phyloP scores from a whole-genome alignment of 2,797 vertebrate species.

The Chiloscyllium punctatum region DNA sequence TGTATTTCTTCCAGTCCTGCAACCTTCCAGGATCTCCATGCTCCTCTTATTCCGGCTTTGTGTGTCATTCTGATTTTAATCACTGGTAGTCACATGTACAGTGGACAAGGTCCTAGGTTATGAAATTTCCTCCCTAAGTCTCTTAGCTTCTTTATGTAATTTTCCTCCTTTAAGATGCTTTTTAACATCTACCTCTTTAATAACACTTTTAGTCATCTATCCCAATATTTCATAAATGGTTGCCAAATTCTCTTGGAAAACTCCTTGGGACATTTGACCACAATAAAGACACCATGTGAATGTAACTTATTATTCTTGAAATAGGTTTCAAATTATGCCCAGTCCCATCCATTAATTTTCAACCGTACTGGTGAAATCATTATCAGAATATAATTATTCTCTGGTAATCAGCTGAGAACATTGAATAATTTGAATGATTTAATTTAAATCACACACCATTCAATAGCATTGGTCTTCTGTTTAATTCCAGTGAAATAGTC shows the following conservation, averaged over 20 bases:
- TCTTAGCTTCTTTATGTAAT: not conserved
- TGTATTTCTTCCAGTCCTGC: too few relatives aligned
- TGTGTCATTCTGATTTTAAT: not conserved
- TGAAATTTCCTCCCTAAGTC: not conserved
- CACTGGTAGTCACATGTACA: not conserved
- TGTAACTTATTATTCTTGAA: not conserved
- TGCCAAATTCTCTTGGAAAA: not conserved
- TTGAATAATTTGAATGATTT: not conserved
- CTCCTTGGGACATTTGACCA: not conserved
- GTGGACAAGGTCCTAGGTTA: too few relatives aligned
- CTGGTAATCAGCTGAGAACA: not conserved
- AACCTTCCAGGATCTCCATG: too few relatives aligned
- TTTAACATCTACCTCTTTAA: not conserved
- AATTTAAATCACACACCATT: not conserved
- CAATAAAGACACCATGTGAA: too few relatives aligned
- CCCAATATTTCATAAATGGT: not conserved
- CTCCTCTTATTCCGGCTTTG: too few relatives aligned
- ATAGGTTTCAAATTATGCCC: not conserved
- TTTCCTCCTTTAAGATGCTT: too few relatives aligned
- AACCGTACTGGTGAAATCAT: not conserved
- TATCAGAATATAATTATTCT: not conserved
- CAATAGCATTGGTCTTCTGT: not conserved
- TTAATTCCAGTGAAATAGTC: not conserved
- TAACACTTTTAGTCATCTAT: not conserved
- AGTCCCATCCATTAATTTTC: not conserved